phyloP scores from a whole-genome alignment of 1,140 invertebrate species.

The Thereuonema tuberculata region DNA sequence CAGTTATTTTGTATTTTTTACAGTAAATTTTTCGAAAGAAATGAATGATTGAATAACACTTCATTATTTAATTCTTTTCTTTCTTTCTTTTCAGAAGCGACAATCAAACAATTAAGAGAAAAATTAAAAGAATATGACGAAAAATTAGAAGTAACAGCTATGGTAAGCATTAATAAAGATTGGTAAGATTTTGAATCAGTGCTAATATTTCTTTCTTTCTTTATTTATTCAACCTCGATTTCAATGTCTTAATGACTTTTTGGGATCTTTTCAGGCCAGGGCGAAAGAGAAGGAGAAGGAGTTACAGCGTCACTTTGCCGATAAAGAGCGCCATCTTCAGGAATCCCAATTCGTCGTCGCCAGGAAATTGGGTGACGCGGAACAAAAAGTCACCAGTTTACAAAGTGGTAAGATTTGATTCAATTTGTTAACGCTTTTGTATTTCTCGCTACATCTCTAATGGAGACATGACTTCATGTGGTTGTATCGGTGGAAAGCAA shows the following conservation, averaged over 20 bases:
- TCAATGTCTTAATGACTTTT: too few relatives aligned
- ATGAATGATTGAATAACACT: too few relatives aligned
- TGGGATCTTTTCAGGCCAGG: slow-evolving; percentile 25
- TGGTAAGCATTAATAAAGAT: slow-evolving; percentile 25
- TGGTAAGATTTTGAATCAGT: too few relatives aligned
- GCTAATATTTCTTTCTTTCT: too few relatives aligned
- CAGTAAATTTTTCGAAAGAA: too few relatives aligned
- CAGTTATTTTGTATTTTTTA: too few relatives aligned
- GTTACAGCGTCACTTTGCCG: slow-evolving; percentile 30
- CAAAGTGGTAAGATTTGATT: slow-evolving; percentile 28
- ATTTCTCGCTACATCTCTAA: too few relatives aligned
- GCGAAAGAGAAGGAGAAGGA: slow-evolving; percentile 35
- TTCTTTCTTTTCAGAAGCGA: slow-evolving; percentile 32
- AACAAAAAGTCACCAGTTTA: slow-evolving; percentile 30
- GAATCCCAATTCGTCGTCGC: slow-evolving; percentile 30
- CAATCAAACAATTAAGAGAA: slow-evolving; percentile 36
- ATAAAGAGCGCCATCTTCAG: slow-evolving; percentile 33
- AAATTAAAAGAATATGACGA: slow-evolving; percentile 35
- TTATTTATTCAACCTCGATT: too few relatives aligned
- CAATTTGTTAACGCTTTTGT: too few relatives aligned
- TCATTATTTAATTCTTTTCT: too few relatives aligned
- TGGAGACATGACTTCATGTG: too few relatives aligned
- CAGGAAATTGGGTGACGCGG: slow-evolving; percentile 34
- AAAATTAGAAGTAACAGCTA: slow-evolving; percentile 29
- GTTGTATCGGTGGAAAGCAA: too few relatives aligned